Percentiles rank a stretch among this genome's conserved stretches.
Evolutionary conservation across 1,140 invertebrate species (phyloP).

Genomic region (Heliconius hewitsoni): DNA sequence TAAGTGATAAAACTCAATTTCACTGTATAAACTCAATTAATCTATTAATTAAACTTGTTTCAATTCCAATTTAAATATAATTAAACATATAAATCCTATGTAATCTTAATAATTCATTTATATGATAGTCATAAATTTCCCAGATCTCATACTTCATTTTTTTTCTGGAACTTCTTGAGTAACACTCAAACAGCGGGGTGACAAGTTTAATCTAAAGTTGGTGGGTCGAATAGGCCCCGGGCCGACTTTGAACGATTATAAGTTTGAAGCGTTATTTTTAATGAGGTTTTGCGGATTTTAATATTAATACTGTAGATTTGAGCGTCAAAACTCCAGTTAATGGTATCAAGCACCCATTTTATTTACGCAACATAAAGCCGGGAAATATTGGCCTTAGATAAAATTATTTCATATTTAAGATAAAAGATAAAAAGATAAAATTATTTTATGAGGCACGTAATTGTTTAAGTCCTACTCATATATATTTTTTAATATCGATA

Average conservation of each 20-base stretch:
- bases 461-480: too few species aligned
- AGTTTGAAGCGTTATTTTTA: constrained; percentile 71
- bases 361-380: constrained; percentile 30
- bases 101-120: constrained; percentile 2
- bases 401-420: background rate
- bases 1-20: too few species aligned
- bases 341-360: constrained; percentile 37
- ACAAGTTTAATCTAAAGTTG: constrained; percentile 73
- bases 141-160: constrained; percentile 35
- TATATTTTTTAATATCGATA: too few species aligned
- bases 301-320: constrained; percentile 61
- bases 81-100: background rate
- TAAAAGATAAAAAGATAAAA: too few species aligned
- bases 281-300: constrained; percentile 63
- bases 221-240: constrained; percentile 54
- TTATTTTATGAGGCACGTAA: background rate
- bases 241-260: constrained; percentile 60
- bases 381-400: background rate
- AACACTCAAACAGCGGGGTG: constrained; percentile 54
- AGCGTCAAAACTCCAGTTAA: constrained; percentile 30
- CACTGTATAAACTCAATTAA: too few species aligned
- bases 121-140: constrained; percentile 9
- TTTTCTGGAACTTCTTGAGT: constrained; percentile 52
- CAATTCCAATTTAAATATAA: background rate
- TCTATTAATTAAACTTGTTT: too few species aligned